phyloP scores from a whole-genome alignment of 1,140 invertebrate genomes.

The Muscidifurax raptorellus region DNA sequence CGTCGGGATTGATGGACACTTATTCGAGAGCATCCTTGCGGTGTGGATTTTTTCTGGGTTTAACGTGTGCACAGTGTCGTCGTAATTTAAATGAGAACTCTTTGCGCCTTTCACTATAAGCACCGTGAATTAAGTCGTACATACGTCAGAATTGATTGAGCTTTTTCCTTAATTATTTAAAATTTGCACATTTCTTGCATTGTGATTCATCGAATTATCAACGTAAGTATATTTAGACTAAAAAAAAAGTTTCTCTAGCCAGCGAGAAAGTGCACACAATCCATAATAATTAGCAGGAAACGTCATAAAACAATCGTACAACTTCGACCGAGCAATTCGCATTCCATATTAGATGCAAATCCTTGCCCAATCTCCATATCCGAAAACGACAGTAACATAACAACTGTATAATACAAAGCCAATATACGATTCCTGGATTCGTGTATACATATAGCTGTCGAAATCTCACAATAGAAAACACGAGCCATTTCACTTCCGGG shows the following conservation, averaged over 20 bases:
- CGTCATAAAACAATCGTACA: not conserved
- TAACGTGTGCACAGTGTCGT: not conserved
- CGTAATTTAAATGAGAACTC: not conserved
- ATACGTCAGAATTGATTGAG: too few species aligned
- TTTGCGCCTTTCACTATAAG: not conserved
- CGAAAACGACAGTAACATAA: too few species aligned
- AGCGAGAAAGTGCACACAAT: not conserved
- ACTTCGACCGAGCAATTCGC: not conserved
- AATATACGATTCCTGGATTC: too few species aligned
- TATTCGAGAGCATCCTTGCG: too few species aligned
- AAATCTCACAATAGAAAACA: not conserved
- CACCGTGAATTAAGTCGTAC: not conserved
- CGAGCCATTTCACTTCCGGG: not conserved
- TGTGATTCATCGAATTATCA: too few species aligned
- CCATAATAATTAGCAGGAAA: not conserved
- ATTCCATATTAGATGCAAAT: not conserved
- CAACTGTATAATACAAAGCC: too few species aligned
- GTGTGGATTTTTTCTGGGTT: too few species aligned
- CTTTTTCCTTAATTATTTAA: not conserved
- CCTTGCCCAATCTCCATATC: too few species aligned
- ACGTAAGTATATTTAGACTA: too few species aligned
- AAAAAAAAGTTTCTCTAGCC: not conserved
- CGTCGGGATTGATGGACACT: not conserved
- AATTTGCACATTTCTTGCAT: not conserved
- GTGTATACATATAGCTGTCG: not conserved